A percentile compares a stretch with the other conserved stretches of the same genome.
These are phyloP conservation scores for Trachelipus rathkii DNA, from an alignment of 1,140 invertebrate genomes.

Conservation along the genomic window DNA sequence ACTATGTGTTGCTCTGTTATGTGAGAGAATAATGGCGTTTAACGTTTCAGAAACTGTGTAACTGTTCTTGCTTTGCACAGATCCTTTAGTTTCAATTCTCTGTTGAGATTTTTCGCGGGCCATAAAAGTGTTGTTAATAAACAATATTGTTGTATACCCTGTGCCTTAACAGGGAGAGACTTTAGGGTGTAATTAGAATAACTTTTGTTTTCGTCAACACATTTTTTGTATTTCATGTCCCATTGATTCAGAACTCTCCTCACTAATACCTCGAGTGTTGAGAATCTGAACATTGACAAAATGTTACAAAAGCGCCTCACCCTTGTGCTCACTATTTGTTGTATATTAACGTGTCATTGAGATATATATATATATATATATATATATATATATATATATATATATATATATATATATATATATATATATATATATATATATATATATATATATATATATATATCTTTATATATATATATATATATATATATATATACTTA, in stretches of 20 bases:
- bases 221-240: background rate
- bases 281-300: too few species aligned
- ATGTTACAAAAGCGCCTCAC: background rate
- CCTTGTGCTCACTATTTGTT: background rate
- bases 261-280: background rate
- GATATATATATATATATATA: background rate
- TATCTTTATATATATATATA: too few species aligned
- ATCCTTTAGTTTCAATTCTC: too few species aligned
- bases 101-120: too few species aligned
- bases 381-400: too few species aligned
- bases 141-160: background rate
- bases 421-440: too few species aligned
- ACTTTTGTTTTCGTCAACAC: background rate
- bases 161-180: constrained; percentile 7
- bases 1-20: background rate
- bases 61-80: too few species aligned
- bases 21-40: background rate
- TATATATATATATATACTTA: too few species aligned
- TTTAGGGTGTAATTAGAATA: background rate
- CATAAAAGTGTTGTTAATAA: background rate
- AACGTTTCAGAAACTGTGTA: background rate
- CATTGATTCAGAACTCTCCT: background rate
- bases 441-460: too few species aligned
- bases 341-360: background rate
- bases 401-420: too few species aligned